phyloP scores from a whole-genome alignment of 2,113 vertebrate genomes.

The Chelonoidis abingdonii region DNA sequence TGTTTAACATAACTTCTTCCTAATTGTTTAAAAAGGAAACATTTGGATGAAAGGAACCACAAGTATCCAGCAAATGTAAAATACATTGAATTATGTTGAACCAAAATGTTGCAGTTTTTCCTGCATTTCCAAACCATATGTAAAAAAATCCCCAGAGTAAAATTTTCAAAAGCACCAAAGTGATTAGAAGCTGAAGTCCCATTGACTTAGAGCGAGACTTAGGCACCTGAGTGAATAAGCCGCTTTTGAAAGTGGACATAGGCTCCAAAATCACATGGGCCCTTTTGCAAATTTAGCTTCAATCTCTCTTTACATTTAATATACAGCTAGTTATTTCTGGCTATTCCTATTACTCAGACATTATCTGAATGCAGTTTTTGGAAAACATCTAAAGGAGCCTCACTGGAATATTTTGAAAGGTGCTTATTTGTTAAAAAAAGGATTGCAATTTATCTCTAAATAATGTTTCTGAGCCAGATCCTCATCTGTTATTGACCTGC shows the following conservation, averaged over 20 bases:
- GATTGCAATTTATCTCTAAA: slow-evolving; percentile 1
- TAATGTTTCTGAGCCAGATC: not conserved
- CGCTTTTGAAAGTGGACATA: not conserved
- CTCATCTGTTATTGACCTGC: not conserved
- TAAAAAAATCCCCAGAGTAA: slow-evolving; percentile 3
- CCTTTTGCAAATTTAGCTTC: not conserved
- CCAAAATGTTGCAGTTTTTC: not conserved
- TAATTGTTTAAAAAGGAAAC: slow-evolving; percentile 55
- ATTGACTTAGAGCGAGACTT: not conserved
- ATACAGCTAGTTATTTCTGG: not conserved
- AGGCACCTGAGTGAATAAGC: not conserved
- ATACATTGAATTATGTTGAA: not conserved
- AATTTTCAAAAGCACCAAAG: not conserved
- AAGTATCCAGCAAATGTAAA: not conserved
- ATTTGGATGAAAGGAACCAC: not conserved
- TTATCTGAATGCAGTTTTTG: not conserved
- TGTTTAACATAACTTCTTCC: slow-evolving; percentile 9
- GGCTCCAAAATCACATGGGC: not conserved
- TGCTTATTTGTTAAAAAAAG: slow-evolving; percentile 6
- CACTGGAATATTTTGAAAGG: not conserved
- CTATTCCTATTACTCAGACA: not conserved
- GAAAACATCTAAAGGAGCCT: not conserved
- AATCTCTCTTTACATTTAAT: too few species aligned
- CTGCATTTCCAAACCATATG: not conserved
- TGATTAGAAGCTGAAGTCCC: not conserved